phyloP scores from a whole-genome alignment of 1,140 invertebrate genomes.

The Arctopsyche grandis region DNA sequence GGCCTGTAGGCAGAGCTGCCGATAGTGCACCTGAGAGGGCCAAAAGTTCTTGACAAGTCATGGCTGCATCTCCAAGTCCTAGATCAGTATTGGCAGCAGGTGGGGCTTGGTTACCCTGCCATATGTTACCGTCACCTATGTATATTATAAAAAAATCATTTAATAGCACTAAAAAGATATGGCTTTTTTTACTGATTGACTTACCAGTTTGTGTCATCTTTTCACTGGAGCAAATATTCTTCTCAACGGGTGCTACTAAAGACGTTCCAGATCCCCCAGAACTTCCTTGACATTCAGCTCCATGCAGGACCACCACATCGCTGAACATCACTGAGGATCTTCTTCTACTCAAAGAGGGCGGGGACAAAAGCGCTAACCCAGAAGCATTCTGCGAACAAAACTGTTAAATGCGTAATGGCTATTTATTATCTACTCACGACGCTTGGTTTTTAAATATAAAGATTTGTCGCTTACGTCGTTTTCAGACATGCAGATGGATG shows the following conservation, averaged over 20 bases:
- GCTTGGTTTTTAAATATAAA: background rate
- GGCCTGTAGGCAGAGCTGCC: constrained; percentile 88
- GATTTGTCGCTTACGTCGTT: constrained; percentile 45
- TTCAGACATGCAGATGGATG: constrained; percentile 50
- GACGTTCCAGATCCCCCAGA: constrained; percentile 46
- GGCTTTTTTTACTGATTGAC: too few relatives aligned
- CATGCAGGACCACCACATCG: constrained; percentile 82
- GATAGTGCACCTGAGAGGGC: constrained; percentile 90
- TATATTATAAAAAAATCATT: background rate
- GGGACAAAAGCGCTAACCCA: constrained; percentile 69
- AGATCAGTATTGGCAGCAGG: constrained; percentile 57
- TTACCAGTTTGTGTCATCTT: constrained; percentile 88
- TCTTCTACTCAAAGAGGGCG: constrained; percentile 73
- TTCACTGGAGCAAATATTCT: constrained; percentile 84
- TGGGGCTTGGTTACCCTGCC: constrained; percentile 65
- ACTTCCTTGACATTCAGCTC: constrained; percentile 59
- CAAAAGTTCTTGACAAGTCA: constrained; percentile 92
- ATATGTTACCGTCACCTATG: constrained; percentile 71
- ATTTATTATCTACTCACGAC: background rate
- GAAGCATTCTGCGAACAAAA: constrained; percentile 61
- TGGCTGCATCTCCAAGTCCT: constrained; percentile 67
- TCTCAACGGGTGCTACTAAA: constrained; percentile 59
- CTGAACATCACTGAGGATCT: constrained; percentile 89
- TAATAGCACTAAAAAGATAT: too few relatives aligned
- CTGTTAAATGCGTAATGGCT: constrained; percentile 22